A percentile compares a stretch with the other conserved stretches of the same genome.
phyloP scores from a whole-genome alignment of 2,797 vertebrate species.

The Arnoldichthys spilopterus region DNA sequence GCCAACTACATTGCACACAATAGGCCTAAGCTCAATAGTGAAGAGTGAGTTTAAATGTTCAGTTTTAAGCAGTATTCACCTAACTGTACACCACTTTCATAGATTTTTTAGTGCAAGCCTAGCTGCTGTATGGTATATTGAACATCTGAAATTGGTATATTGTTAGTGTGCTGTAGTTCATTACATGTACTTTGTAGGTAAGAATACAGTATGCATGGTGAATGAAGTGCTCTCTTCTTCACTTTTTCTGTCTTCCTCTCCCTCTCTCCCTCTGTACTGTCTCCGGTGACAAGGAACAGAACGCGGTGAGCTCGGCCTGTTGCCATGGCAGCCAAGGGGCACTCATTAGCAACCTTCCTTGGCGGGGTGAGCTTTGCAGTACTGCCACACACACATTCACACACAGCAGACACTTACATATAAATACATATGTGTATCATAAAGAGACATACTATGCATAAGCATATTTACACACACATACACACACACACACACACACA shows the following conservation, averaged over 20 bases:
- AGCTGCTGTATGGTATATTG: too few species aligned
- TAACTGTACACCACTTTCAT: too few species aligned
- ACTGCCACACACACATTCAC: conserved; percentile 18
- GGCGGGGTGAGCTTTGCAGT: conserved; percentile 1
- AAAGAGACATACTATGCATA: not conserved
- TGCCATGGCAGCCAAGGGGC: conserved; percentile 70
- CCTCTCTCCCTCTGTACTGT: not conserved
- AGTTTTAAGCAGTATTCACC: too few species aligned
- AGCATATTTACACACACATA: not conserved
- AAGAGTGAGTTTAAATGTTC: too few species aligned
- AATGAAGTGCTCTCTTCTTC: conserved; percentile 1
- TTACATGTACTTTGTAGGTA: not conserved
- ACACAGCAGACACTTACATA: not conserved
- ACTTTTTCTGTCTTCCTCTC: not conserved
- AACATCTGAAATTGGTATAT: too few species aligned
- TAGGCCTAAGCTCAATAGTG: too few species aligned
- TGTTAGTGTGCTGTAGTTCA: not conserved
- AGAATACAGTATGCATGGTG: not conserved
- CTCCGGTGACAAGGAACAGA: conserved; percentile 28
- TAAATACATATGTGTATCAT: not conserved
- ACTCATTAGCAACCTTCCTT: conserved; percentile 70
- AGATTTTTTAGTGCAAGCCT: too few species aligned
- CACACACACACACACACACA: conserved; percentile 11
- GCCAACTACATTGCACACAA: too few species aligned
- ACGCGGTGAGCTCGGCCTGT: conserved; percentile 55